Percentiles rank a stretch among this genome's conserved stretches.
phyloP scores from a whole-genome alignment of 2,113 vertebrate genomes.

The Okapia johnstoni region DNA sequence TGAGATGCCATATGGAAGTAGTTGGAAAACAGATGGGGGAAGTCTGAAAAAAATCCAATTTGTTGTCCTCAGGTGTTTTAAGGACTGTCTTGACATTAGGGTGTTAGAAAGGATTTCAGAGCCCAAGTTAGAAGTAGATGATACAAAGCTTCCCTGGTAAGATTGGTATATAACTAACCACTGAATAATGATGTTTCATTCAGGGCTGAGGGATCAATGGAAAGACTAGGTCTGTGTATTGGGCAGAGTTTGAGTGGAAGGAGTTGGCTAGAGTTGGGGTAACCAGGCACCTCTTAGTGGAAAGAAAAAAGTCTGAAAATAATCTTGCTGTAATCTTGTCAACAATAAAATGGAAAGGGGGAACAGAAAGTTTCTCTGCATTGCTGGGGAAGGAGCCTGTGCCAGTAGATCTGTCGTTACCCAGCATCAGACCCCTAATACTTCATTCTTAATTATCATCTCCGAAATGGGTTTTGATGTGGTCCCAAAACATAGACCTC shows the following conservation, averaged over 20 bases:
- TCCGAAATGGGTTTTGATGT: neutral
- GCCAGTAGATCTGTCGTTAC: neutral
- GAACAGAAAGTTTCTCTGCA: conserved; percentile 36
- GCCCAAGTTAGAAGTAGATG: neutral
- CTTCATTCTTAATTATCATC: neutral
- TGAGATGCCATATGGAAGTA: conserved; percentile 59
- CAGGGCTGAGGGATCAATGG: neutral
- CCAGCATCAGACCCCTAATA: neutral
- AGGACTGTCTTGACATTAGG: conserved; percentile 56
- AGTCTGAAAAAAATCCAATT: conserved; percentile 69
- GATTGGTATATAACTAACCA: neutral
- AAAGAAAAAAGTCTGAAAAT: conserved; percentile 60
- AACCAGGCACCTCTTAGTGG: conserved; percentile 27
- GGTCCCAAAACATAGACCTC: neutral
- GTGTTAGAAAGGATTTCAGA: conserved; percentile 34
- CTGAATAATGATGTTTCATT: neutral
- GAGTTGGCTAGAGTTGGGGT: neutral
- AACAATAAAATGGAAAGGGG: conserved; percentile 46
- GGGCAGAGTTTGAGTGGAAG: neutral
- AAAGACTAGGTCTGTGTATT: conserved; percentile 19
- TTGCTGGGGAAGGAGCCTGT: neutral
- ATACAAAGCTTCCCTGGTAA: conserved; percentile 47
- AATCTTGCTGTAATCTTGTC: conserved; percentile 53
- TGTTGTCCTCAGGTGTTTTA: conserved; percentile 69
- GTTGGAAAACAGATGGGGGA: conserved; percentile 68